Percentiles rank a stretch among this genome's conserved stretches.
Evolutionary conservation across 2,113 vertebrate genomes (phyloP).

Genomic region (Galeopterus variegatus): DNA sequence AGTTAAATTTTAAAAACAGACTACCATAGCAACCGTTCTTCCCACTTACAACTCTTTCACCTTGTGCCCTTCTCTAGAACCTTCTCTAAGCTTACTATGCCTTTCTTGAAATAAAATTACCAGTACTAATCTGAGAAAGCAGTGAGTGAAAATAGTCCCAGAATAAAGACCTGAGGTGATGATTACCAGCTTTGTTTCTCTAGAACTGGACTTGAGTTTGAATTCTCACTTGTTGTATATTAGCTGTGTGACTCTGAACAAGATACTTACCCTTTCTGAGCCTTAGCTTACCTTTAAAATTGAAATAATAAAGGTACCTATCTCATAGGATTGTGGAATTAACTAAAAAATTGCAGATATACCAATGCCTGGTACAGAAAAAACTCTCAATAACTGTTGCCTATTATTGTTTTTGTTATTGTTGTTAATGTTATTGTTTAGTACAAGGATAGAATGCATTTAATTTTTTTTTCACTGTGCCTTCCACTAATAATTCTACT

Average conservation of each 20-base stretch:
- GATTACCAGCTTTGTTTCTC: conserved; percentile 34
- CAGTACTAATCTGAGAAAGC: not conserved
- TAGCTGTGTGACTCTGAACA: conserved; percentile 44
- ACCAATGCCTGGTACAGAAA: not conserved
- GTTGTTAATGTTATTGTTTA: not conserved
- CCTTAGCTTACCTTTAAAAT: conserved; percentile 48
- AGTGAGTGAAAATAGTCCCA: conserved; percentile 29
- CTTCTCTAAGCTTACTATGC: conserved; percentile 47
- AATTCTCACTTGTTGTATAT: conserved; percentile 33
- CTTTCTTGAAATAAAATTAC: conserved; percentile 70
- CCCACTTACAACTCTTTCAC: conserved; percentile 52
- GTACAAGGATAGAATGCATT: not conserved
- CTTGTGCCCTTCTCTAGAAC: conserved; percentile 20
- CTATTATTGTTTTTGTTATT: not conserved
- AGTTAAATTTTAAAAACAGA: conserved; percentile 65
- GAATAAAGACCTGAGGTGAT: not conserved
- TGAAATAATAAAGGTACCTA: not conserved
- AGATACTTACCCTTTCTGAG: conserved; percentile 44
- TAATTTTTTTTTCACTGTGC: conserved; percentile 59
- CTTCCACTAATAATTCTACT: conserved; percentile 44
- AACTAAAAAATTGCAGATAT: conserved; percentile 33
- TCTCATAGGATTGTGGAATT: conserved; percentile 42
- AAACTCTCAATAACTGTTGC: conserved; percentile 1
- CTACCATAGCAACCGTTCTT: conserved; percentile 50
- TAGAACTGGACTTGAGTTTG: conserved; percentile 37